These are phyloP conservation scores for Pollimyrus isidori DNA, from an alignment of 2,113 vertebrate species.

Conservation along the genomic window DNA sequence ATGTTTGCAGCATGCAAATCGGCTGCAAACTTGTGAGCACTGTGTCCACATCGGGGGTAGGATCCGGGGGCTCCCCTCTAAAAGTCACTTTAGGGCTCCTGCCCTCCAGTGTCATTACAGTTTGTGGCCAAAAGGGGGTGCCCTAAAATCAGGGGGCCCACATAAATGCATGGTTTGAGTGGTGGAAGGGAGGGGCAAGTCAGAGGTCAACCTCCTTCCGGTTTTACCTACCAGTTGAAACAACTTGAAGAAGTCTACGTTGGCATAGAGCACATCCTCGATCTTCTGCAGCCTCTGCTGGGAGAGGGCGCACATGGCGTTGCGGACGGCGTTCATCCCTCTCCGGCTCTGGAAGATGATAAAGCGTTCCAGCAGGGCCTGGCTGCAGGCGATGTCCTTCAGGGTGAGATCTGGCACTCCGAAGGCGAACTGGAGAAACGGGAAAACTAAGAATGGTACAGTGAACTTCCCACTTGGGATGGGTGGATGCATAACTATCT, in stretches of 20 bases:
- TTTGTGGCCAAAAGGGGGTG: no score
- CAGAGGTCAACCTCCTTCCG: neutral
- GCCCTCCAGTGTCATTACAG: no score
- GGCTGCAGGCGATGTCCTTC: constrained; percentile 88
- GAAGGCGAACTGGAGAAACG: constrained; percentile 70
- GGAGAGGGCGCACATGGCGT: constrained; percentile 79
- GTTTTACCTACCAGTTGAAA: constrained; percentile 71
- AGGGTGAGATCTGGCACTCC: constrained; percentile 79
- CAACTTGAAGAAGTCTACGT: constrained; percentile 89
- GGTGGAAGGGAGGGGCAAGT: neutral
- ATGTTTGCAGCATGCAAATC: neutral
- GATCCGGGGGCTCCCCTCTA: neutral
- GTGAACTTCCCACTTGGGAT: neutral
- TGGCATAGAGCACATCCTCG: constrained; percentile 82
- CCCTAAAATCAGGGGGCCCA: neutral
- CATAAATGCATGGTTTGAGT: neutral
- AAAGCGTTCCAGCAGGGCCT: constrained; percentile 76
- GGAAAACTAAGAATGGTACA: neutral
- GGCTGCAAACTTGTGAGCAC: no score
- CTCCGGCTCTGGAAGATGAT: constrained; percentile 76
- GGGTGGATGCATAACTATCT: neutral
- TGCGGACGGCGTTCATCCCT: constrained; percentile 63
- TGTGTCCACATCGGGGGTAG: neutral
- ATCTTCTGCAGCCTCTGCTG: constrained; percentile 77
- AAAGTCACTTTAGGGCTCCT: neutral